Base-by-base conservation (phyloP, 2,888 invertebrate genomes). In the Melieria crassipennis region DNA sequence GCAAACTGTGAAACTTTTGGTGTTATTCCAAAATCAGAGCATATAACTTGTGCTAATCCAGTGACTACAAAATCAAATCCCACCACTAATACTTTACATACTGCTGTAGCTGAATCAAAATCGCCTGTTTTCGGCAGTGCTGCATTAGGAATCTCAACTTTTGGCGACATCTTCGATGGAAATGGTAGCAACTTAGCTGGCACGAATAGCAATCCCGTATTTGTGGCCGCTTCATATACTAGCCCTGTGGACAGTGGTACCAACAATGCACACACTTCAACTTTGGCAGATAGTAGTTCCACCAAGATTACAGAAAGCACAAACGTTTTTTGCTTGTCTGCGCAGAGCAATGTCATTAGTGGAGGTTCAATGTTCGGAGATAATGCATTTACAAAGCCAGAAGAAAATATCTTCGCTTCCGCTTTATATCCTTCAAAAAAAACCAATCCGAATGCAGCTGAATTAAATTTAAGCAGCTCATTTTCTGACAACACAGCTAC, bases 1-100 rank as follows among this genome's bases (percentile, higher is more conserved):
- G 60, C 42, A 46, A 65, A 76, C 11, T 78, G 76, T 7, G 82
- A 77, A 60, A 77, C 84, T 43, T 85, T 85, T 64, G 82, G 81
- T 3, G 82, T 79, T 58, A 81, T 85, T 16, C 84, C 86, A 0
- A 85, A 86, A 73, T 82, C 86, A 4, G 84, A 85, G 45, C 79
- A 79, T 45, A 79, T 82, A 0, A 79, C 81, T 3, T 86, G 86
- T 71, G 82, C 78, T 3, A 46, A 57, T 9, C 43, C 75, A 2
- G 5, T 75, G 5, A 11, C 75, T 1, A 64, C 75, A 5, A 47
- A 78, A 11, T 76, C 79, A 16, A 69, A 79, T 42, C 71, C 81
- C 55, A 48, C 64, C 46, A 74, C 78, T 46, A 56, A 55, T 65
- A 75, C 83, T 0, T 69, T 83, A 0, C 82, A 82, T 79, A 81